Evolutionary conservation across 2,113 vertebrate genomes (phyloP).

Genomic region (Pithys albifrons): DNA sequence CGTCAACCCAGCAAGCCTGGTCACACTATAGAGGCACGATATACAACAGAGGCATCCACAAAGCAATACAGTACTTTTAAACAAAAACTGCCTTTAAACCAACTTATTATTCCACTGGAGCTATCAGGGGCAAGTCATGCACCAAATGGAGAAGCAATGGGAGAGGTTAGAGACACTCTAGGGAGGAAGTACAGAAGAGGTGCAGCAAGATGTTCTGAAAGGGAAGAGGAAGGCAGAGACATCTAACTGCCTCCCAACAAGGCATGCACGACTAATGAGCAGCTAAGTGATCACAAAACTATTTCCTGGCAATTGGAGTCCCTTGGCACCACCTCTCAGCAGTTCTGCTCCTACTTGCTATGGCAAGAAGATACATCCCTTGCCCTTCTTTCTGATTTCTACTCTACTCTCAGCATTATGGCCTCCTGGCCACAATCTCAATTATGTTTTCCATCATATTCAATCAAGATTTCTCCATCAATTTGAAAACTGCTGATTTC

Average conservation of each 20-base stretch:
- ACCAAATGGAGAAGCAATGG: not conserved
- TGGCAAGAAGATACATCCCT: not conserved
- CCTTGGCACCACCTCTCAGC: not conserved
- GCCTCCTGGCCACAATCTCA: not conserved
- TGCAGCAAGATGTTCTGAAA: not conserved
- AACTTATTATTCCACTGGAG: not conserved
- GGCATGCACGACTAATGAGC: not conserved
- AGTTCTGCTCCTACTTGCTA: not conserved
- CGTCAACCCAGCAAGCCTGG: not conserved
- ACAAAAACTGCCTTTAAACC: not conserved
- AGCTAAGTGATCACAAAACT: not conserved
- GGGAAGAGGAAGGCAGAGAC: not conserved
- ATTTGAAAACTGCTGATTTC: not conserved
- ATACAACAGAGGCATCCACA: not conserved
- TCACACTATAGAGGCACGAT: not conserved
- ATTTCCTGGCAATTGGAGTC: not conserved
- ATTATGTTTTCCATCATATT: not conserved
- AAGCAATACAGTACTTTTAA: not conserved
- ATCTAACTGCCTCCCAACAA: not conserved
- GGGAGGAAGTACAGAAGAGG: not conserved
- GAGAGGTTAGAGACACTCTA: not conserved
- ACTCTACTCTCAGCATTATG: not conserved
- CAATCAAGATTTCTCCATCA: not conserved
- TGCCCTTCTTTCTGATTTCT: not conserved
- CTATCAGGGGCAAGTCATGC: not conserved